Evolutionary conservation across 1,140 invertebrate genomes (phyloP).

Genomic region (Drosophila suzukii): DNA sequence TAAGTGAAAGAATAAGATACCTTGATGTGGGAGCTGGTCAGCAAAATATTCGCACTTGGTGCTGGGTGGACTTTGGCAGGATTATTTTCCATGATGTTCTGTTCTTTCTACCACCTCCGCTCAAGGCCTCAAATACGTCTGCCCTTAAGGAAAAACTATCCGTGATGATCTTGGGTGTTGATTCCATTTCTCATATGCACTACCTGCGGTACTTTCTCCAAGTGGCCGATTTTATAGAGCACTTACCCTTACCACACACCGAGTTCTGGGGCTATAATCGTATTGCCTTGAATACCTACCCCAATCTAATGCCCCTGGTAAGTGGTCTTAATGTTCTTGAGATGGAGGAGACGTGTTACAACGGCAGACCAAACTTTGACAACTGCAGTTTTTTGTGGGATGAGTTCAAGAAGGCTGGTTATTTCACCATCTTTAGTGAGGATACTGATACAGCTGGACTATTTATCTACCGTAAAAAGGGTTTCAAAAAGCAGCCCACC

Average conservation of each 20-base stretch:
- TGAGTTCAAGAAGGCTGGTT: slow-evolving; percentile 11
- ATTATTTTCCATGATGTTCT: slow-evolving; percentile 11
- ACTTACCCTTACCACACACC: slow-evolving; percentile 4
- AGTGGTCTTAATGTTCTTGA: background rate
- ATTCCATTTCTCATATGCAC: slow-evolving; percentile 28
- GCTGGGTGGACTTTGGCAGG: slow-evolving; percentile 15
- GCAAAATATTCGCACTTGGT: slow-evolving; percentile 7
- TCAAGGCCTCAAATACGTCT: too few relatives aligned
- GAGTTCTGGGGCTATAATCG: slow-evolving; percentile 32
- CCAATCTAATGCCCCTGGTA: slow-evolving; percentile 11
- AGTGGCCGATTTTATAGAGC: slow-evolving; percentile 7
- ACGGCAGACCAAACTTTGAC: background rate
- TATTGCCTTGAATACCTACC: slow-evolving; percentile 9
- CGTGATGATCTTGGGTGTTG: slow-evolving; percentile 16
- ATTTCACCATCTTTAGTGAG: slow-evolving; percentile 3
- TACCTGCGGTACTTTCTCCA: slow-evolving; percentile 9
- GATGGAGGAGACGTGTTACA: background rate
- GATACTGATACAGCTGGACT: slow-evolving; percentile 5
- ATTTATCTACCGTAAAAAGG: background rate
- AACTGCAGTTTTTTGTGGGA: slow-evolving; percentile 15
- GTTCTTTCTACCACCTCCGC: slow-evolving; percentile 5
- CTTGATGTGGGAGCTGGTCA: slow-evolving; percentile 13
- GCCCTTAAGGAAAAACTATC: background rate
- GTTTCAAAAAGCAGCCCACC: slow-evolving; percentile 2
- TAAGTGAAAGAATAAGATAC: background rate